Conservation (phyloP, 2,113 vertebrate genomes). For the Marcusenius ussheri region DNA sequence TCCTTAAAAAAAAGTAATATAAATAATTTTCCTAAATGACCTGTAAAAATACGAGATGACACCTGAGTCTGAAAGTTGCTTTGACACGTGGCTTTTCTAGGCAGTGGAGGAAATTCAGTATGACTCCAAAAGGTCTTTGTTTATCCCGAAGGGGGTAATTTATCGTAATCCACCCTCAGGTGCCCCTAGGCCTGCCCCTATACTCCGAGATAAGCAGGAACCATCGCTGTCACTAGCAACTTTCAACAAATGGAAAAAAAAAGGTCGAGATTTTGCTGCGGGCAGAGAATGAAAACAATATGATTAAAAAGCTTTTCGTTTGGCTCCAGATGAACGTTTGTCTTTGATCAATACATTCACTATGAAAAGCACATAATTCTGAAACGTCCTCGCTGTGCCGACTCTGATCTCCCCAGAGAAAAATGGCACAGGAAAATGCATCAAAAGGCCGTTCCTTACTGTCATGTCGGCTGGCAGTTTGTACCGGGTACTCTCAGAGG, state of each 20-base stretch:
- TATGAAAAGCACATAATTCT: background rate
- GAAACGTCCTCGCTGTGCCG: background rate
- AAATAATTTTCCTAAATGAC: background rate
- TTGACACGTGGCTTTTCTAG: background rate
- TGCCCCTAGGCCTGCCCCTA: background rate
- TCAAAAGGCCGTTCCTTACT: background rate
- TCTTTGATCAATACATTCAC: conserved; percentile 7
- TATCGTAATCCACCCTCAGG: conserved; percentile 10
- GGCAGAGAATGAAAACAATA: conserved; percentile 3
- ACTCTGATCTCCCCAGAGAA: background rate
- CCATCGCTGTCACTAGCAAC: background rate
- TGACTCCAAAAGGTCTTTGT: conserved; percentile 10
- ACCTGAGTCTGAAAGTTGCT: background rate
- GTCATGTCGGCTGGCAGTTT: background rate
- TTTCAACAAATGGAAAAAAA: conserved; percentile 9
- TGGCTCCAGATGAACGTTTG: background rate
- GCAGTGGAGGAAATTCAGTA: background rate
- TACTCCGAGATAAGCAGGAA: conserved; percentile 13
- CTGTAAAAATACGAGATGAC: background rate
- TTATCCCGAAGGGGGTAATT: conserved; percentile 19
- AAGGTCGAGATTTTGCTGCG: conserved; percentile 11
- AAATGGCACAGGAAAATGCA: background rate
- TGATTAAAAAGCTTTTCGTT: conserved; percentile 19
- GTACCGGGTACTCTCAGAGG: background rate
- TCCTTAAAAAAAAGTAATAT: background rate